These are phyloP conservation scores for Pipistrellus pipistrellus DNA, from an alignment of 2,797 vertebrate species.

Conservation along the genomic window DNA sequence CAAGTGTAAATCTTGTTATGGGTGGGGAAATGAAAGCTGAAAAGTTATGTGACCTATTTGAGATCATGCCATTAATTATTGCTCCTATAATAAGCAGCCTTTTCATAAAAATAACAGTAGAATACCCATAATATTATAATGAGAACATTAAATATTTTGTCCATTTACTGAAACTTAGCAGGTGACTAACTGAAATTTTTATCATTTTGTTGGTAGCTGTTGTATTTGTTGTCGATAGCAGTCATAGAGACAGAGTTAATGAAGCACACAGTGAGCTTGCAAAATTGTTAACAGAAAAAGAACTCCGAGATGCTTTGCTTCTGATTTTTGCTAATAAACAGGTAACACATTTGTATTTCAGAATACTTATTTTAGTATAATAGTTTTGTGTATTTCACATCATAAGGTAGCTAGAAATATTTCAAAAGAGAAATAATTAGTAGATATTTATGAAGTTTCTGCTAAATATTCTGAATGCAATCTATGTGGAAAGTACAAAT, in stretches of 20 bases:
- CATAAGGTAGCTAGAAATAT: constrained; percentile 35
- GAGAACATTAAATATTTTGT: constrained; percentile 38
- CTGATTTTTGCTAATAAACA: constrained; percentile 99
- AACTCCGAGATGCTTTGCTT: constrained; percentile 96
- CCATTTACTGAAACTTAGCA: constrained; percentile 55
- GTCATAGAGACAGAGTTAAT: constrained; percentile 96
- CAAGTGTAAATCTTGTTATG: constrained; percentile 30
- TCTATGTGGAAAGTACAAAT: constrained; percentile 14
- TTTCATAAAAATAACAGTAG: constrained; percentile 53
- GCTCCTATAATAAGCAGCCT: neutral
- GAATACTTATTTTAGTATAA: constrained; percentile 62
- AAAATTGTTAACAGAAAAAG: constrained; percentile 98
- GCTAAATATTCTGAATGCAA: constrained; percentile 15
- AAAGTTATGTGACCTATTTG: constrained; percentile 33
- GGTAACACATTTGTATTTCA: constrained; percentile 87
- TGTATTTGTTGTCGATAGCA: constrained; percentile 98
- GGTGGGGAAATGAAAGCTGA: constrained; percentile 1
- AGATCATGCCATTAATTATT: constrained; percentile 54
- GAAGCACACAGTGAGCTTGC: constrained; percentile 98
- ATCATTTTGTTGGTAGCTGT: constrained; percentile 90
- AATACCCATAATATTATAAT: neutral
- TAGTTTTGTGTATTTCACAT: constrained; percentile 29
- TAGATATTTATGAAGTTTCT: constrained; percentile 54
- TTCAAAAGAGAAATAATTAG: constrained; percentile 50
- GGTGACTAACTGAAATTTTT: constrained; percentile 60